Base-by-base conservation (phyloP, 2,797 vertebrate genomes). In the Poeciliopsis paucimaculata region DNA sequence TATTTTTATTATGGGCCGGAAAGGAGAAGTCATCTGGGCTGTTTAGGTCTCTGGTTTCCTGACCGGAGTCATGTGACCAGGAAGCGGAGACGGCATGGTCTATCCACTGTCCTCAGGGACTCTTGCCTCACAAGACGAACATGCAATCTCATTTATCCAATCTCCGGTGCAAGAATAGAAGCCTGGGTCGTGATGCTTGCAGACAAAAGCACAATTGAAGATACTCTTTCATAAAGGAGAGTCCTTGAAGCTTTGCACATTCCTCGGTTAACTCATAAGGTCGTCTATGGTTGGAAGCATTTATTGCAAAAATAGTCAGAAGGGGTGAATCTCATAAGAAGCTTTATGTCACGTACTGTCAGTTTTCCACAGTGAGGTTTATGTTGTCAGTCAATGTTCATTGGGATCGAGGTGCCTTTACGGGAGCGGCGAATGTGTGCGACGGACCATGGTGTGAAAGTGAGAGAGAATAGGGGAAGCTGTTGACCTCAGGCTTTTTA, bases 401-500 rank as follows among this genome's bases (percentile, higher is more conserved):
- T 78, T 88, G 83, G 82, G 80, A 82, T 89, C 72, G 81, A 86
- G 80, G 86, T 41, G 2, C 55, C 62, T 62, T 81, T 86, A 86
- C 80, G 66, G 82, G 76, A 89, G 86, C 81, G n/a, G 75, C 79
- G 78, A 70, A 80, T 79, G 41, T 80, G 71, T 83, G 75, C 83
- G 84, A 83, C 72, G 72, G 84, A 84, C 90, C 87, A 84, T 78
- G 79, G 88, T 93, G 94, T 94, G 95, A 95, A 95, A 95, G 94
- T 94, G 94, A 94, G 91, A 95, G 88, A 89, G 84, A 92, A 93
- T 88, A 90, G 79, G 82, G 91, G 94, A 95, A 95, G 94, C 93
- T 89, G 75, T 91, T 93, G 91, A 93, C 91, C 92, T 93, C 90
- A 88, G 82, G 84, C 89, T 89, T 88, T 93, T 92, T 79, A 90